Evolutionary conservation across 2,888 invertebrate genomes (phyloP).

Genomic region (Hemaris fuciformis): DNA sequence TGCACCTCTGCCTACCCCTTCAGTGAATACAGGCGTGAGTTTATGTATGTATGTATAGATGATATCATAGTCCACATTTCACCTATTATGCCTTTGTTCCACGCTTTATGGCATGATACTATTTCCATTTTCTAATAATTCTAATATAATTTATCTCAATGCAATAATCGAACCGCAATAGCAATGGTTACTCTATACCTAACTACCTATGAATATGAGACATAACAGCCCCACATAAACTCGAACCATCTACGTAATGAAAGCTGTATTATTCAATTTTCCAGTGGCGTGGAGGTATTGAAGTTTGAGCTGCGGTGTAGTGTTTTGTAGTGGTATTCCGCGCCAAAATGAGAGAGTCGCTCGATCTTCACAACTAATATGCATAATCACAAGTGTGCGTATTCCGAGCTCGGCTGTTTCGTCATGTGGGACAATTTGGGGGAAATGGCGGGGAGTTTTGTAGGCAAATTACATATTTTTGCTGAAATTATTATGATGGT

Average conservation of each 20-base stretch:
- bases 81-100: neutral
- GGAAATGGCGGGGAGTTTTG: neutral
- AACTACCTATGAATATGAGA: neutral
- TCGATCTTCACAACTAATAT: conserved; percentile 57
- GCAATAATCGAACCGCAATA: too few species aligned
- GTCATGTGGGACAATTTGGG: neutral
- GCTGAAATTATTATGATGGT: too few species aligned
- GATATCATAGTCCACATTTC: too few species aligned
- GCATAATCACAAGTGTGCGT: conserved; percentile 53
- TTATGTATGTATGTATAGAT: too few species aligned
- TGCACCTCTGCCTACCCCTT: too few species aligned
- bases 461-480: too few species aligned
- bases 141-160: too few species aligned
- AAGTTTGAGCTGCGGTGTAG: conserved; percentile 9
- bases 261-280: neutral
- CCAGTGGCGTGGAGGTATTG: conserved; percentile 10
- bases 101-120: too few species aligned
- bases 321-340: conserved; percentile 5
- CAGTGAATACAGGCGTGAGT: too few species aligned
- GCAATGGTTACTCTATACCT: too few species aligned
- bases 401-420: conserved; percentile 8
- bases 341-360: conserved; percentile 28
- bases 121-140: too few species aligned
- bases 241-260: neutral
- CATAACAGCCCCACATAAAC: neutral